A percentile compares a stretch with the other conserved stretches of the same genome.
Evolutionary conservation across 2,113 vertebrate genomes (phyloP).

Genomic region (Triplophysa rosa): DNA sequence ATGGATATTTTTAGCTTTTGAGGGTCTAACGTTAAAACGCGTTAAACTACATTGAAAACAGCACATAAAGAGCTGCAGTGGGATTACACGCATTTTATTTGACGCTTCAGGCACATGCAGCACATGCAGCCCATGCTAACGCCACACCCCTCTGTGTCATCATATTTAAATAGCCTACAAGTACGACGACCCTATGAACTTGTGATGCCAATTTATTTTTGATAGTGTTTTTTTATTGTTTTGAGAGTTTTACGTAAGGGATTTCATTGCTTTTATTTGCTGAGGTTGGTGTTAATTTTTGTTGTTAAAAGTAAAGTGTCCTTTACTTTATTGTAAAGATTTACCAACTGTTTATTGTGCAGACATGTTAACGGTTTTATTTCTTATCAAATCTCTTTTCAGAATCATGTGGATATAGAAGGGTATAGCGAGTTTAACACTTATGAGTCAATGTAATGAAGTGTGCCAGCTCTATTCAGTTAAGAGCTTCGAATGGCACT

Average conservation of each 20-base stretch:
- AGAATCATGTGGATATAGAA: background rate
- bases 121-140: constrained; percentile 21
- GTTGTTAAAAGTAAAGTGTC: background rate
- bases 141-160: constrained; percentile 33
- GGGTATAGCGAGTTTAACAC: background rate
- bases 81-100: background rate
- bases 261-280: background rate
- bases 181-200: background rate
- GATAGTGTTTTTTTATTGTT: background rate
- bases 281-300: background rate
- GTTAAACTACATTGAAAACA: background rate
- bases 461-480: background rate
- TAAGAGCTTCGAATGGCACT: background rate
- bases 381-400: background rate
- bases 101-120: constrained; percentile 2
- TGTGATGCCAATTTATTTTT: background rate
- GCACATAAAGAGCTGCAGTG: background rate
- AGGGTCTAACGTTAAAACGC: background rate
- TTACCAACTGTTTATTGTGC: background rate
- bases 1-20: background rate
- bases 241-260: too few relatives aligned
- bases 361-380: too few relatives aligned
- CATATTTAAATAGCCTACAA: constrained; percentile 9
- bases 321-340: background rate
- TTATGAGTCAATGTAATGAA: background rate